Base-by-base conservation (phyloP, 1,140 invertebrate species). In the Carposina sasakii region DNA sequence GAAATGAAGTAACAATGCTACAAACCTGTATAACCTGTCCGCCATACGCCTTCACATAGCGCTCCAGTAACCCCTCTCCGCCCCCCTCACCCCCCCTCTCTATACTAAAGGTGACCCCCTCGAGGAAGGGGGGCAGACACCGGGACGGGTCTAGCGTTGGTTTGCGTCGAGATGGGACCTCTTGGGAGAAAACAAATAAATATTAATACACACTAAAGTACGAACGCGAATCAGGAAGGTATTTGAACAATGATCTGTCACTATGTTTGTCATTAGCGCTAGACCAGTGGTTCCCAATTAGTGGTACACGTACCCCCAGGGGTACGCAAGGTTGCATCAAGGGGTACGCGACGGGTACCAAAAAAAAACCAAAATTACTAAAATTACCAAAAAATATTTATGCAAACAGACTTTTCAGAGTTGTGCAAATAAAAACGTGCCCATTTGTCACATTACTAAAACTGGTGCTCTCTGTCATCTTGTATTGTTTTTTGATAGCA, bases 1-100 rank as follows among this genome's bases (percentile, higher is more conserved):
- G n/a, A n/a, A n/a, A n/a, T n/a, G n/a, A n/a, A n/a, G n/a, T n/a
- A n/a, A n/a, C n/a, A n/a, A n/a, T n/a, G n/a, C n/a, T n/a, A n/a
- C n/a, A n/a, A n/a, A 34, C 33, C 49, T 59, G 42, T 10, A 75
- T 10, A 20, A 71, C 36, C 1, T 64, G 48, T 0, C 73, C 77
- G 2, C 71, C 75, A 42, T 71, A 74, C 1, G 73, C 75, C 16
- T 54, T 58, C 13, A 78, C 43, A 51, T 78, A 76, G 8, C 77
- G 57, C 19, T 33, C 37, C n/a, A 69, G 49, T 24, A 59, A 41
- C 4, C 4, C 36, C 31, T 15, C 45, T 37, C 49, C 57, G 21
- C 33, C 34, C 0, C 46, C 53, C 13, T 10, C 33, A 2, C 21
- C 17, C 2, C 5, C 21, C 37, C 46, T 52, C 3, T 30, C 33